Evolutionary conservation across 2,113 vertebrate species (phyloP).

Genomic region (Anolis carolinensis): DNA sequence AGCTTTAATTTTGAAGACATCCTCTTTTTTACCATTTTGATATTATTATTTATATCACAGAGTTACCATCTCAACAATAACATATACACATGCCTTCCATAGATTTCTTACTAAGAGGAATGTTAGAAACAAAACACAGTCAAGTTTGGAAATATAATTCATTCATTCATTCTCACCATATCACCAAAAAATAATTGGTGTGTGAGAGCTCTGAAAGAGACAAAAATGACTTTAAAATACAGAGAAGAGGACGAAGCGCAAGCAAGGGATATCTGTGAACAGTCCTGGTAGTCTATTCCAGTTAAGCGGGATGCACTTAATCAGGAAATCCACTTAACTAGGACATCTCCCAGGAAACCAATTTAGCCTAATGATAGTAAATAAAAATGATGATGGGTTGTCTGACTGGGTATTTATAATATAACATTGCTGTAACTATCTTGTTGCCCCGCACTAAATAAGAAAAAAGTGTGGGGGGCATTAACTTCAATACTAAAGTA

Average conservation of each 20-base stretch:
- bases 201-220: neutral
- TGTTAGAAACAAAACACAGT: neutral
- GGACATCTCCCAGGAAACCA: conserved; percentile 26
- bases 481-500: neutral
- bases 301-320: conserved; percentile 14
- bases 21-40: neutral
- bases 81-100: neutral
- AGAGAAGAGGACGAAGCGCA: neutral
- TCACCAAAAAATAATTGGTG: neutral
- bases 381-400: neutral
- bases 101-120: neutral
- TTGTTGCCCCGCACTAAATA: neutral
- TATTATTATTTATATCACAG: no score
- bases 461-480: neutral
- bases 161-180: neutral
- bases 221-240: neutral
- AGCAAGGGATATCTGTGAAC: neutral
- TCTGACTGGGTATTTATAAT: neutral
- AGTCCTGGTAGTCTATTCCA: conserved; percentile 13
- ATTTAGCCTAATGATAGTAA: conserved; percentile 15
- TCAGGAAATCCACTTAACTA: conserved; percentile 29
- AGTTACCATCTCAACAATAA: neutral
- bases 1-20: neutral
- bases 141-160: neutral
- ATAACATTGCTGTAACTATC: neutral